Evolutionary conservation across 2,113 vertebrate species (phyloP).

Genomic region (Pagrus major): DNA sequence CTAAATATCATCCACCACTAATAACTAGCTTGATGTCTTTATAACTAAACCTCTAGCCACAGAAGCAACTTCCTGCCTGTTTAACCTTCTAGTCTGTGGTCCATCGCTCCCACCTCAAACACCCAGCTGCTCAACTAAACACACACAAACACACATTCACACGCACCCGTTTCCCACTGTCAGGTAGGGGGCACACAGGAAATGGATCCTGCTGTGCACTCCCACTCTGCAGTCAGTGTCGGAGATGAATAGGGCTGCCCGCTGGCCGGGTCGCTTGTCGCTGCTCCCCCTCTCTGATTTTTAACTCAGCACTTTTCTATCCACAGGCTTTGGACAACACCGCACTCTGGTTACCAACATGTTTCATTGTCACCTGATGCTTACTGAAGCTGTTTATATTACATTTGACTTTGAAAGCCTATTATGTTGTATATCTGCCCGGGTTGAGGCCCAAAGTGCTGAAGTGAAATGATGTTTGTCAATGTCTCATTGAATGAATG

Average conservation of each 20-base stretch:
- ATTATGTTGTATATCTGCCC: slow-evolving; percentile 16
- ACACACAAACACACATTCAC: not conserved
- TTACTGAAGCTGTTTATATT: slow-evolving; percentile 63
- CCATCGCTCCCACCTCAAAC: not conserved
- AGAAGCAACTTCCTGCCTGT: not conserved
- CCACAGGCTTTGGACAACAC: slow-evolving; percentile 60
- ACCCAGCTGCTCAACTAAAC: not conserved
- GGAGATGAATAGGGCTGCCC: slow-evolving; percentile 58
- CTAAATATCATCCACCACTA: too few relatives aligned
- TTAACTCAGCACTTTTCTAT: slow-evolving; percentile 72
- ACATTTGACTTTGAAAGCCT: slow-evolving; percentile 40
- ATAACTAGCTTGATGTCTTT: not conserved
- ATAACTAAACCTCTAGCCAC: not conserved
- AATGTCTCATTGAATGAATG: not conserved
- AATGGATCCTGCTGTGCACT: slow-evolving; percentile 38
- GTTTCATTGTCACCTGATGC: slow-evolving; percentile 62
- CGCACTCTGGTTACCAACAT: slow-evolving; percentile 50
- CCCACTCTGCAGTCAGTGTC: slow-evolving; percentile 33
- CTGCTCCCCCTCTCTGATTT: slow-evolving; percentile 35
- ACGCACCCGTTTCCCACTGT: not conserved
- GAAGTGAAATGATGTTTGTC: not conserved
- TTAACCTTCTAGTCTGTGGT: not conserved
- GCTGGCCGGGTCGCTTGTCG: slow-evolving; percentile 22
- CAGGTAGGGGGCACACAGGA: slow-evolving; percentile 46
- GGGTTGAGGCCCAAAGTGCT: not conserved